Base-by-base conservation (phyloP, 2,888 invertebrate genomes). In the Agonopterix arenella region DNA sequence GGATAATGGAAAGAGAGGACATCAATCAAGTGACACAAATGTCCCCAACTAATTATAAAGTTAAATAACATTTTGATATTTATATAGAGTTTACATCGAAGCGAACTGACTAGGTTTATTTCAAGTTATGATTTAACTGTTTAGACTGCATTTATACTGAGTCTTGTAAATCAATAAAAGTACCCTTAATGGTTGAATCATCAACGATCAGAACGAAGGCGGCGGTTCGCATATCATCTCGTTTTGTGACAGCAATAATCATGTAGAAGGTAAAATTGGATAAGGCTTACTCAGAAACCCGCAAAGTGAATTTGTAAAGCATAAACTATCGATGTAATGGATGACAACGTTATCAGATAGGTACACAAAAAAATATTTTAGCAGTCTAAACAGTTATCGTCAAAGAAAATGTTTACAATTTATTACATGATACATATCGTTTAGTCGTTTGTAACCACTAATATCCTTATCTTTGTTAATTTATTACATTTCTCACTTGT, bases 41-140 rank as follows among this genome's bases (percentile, higher is more conserved):
- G n/a, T 28, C 38, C 9, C 11, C 28, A 46, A 36, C 45, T 43
- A 18, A 44, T 40, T 50, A 11, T 47, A 52, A n/a, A 42, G 45
- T 28, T 51, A 54, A 47, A 50, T 50, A 52, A 46, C 46, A 53
- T 48, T 50, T 52, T 52, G 52, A 54, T 48, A 50, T 51, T 13
- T 49, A 47, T 44, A 47, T 38, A 49, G 42, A 55, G 51, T 64
- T 60, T 10, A 45, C 45, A 59, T 65, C 64, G 62, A 68, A 70
- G 70, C 61, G 28, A 5, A 28, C 28, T 76, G 76, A 76, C 76
- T 76, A 76, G 76, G 68, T 63, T 28, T 28, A 28, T 28, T 28
- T 28, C 28, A 28, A 28, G 28, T 58, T 51, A 49, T 45, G 61
- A 59, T 46, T 58, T 56, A 59, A 65, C 64, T 61, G 63, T 66